These are phyloP conservation scores for Germaria angustata DNA, from an alignment of 2,888 invertebrate species.

Conservation along the genomic window DNA sequence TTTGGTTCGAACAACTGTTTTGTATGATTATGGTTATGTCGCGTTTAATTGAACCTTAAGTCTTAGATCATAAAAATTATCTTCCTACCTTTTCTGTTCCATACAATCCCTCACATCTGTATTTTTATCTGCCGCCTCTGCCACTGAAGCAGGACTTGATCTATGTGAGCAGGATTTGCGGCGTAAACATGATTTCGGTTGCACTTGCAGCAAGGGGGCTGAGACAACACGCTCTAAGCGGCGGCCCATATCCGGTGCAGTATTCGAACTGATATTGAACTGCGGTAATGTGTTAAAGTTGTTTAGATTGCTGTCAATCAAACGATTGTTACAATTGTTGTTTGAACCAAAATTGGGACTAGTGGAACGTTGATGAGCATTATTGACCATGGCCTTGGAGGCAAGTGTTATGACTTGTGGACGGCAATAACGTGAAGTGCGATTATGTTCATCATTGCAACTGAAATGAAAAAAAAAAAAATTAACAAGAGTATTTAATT, in stretches of 20 bases:
- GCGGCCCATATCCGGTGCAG: conserved; percentile 69
- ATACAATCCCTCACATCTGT: conserved; percentile 31
- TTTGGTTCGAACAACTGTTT: too few species aligned
- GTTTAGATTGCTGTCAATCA: conserved; percentile 50
- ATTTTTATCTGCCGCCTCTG: conserved; percentile 49
- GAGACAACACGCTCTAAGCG: conserved; percentile 75
- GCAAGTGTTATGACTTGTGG: conserved; percentile 78
- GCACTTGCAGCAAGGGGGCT: conserved; percentile 76
- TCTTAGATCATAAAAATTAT: background rate
- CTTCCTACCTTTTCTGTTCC: conserved; percentile 49
- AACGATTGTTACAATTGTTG: conserved; percentile 60
- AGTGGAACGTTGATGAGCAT: conserved; percentile 70
- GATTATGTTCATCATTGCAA: conserved; percentile 77
- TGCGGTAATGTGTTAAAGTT: conserved; percentile 50
- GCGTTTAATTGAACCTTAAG: too few species aligned
- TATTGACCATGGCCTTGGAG: conserved; percentile 78
- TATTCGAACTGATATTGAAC: conserved; percentile 67
- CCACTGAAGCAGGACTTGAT: conserved; percentile 32
- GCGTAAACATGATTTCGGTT: conserved; percentile 82
- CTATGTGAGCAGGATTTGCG: conserved; percentile 76
- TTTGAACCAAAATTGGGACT: conserved; percentile 63
- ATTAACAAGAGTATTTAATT: background rate
- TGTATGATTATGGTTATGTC: too few species aligned
- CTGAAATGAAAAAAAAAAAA: conserved; percentile 69
- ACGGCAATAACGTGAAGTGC: conserved; percentile 77